A percentile compares a stretch with the other conserved stretches of the same genome.
Conservation (phyloP, 64 coral and sea anemone genomes). For the Dendrophyllia cribrosa region DNA sequence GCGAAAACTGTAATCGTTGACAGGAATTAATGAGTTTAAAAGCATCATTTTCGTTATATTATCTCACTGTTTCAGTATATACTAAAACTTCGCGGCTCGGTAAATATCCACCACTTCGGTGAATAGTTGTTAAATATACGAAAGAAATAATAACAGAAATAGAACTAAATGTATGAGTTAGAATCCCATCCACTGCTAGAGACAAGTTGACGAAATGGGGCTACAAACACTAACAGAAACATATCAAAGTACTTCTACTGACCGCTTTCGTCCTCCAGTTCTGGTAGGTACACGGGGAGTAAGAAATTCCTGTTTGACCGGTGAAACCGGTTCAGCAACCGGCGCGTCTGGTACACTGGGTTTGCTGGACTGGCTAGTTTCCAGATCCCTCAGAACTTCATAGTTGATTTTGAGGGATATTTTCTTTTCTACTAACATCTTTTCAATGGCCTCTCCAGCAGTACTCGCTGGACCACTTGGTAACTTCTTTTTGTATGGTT, state of each 20-base stretch:
- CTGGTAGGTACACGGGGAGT: constrained; percentile 70
- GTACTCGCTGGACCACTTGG: constrained; percentile 75
- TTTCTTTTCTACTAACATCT: constrained; percentile 99
- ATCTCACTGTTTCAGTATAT: no score
- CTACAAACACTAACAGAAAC: not conserved
- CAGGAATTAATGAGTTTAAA: no score
- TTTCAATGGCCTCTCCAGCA: constrained; percentile 97
- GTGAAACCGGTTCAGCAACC: constrained; percentile 12
- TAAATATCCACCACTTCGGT: no score
- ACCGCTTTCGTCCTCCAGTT: constrained; percentile 83
- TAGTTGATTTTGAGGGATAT: constrained; percentile 99
- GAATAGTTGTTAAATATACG: no score
- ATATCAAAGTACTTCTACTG: not conserved
- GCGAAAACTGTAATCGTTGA: no score
- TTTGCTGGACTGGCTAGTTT: constrained; percentile 82
- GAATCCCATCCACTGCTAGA: no score
- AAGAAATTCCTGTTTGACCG: constrained; percentile 57
- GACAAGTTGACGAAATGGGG: no score
- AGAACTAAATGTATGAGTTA: no score
- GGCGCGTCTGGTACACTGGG: constrained; percentile 53
- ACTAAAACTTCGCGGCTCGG: no score
- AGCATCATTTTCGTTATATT: no score
- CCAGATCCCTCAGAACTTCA: constrained; percentile 93
- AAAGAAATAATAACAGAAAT: no score
- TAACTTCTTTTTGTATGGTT: constrained; percentile 78